Conservation (phyloP, 2,888 invertebrate species). For the Lepidocyrtoides sp. region DNA sequence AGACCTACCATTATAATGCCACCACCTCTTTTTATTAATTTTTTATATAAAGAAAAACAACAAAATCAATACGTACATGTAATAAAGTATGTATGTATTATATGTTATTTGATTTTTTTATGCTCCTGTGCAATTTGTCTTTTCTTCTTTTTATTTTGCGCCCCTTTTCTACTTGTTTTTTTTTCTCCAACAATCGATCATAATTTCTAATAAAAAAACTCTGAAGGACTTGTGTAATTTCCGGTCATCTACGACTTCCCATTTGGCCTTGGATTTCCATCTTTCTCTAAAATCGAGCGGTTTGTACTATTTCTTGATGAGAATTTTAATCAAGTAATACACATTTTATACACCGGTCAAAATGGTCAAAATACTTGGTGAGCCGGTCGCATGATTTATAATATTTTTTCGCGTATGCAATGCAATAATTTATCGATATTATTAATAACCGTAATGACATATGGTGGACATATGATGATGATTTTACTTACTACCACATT, state of each 20-base stretch:
- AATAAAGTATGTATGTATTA: not conserved
- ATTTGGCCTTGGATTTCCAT: not conserved
- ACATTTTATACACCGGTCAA: no score
- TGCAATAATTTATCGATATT: not conserved
- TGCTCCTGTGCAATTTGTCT: not conserved
- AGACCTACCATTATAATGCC: not conserved
- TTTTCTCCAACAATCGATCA: conserved; percentile 19
- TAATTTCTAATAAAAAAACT: not conserved
- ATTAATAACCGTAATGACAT: not conserved
- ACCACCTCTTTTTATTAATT: conserved; percentile 15
- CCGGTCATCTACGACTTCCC: conserved; percentile 28
- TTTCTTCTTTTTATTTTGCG: not conserved
- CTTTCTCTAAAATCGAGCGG: conserved; percentile 15
- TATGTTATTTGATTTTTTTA: not conserved
- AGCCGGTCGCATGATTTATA: not conserved
- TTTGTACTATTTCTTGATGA: conserved; percentile 22
- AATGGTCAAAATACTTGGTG: no score
- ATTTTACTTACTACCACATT: conserved; percentile 1
- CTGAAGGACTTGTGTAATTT: not conserved
- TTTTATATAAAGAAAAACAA: no score
- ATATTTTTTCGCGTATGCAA: no score
- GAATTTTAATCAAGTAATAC: not conserved
- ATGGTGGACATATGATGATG: no score
- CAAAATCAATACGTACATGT: not conserved
- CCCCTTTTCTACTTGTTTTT: not conserved